These are phyloP conservation scores for Syngnathus scovelli DNA, from an alignment of 2,113 vertebrate genomes.

Conservation along the genomic window DNA sequence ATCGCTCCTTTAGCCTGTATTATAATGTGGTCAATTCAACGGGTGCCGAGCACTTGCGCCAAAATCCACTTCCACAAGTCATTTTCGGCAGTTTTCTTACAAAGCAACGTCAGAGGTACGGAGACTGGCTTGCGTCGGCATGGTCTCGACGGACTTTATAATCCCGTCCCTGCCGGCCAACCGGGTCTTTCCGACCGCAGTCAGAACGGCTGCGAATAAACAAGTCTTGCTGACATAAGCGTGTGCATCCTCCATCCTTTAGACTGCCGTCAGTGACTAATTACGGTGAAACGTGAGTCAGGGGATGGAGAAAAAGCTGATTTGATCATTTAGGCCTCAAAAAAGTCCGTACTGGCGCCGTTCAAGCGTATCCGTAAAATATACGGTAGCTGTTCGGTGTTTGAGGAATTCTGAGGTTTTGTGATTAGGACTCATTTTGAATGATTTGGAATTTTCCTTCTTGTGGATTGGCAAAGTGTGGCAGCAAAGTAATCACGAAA, in stretches of 20 bases:
- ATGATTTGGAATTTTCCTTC: background rate
- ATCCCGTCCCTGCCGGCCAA: slow-evolving; percentile 38
- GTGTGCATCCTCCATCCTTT: background rate
- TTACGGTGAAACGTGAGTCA: slow-evolving; percentile 7
- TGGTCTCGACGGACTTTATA: slow-evolving; percentile 25
- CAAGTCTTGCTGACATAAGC: slow-evolving; percentile 27
- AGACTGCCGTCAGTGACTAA: slow-evolving; percentile 3
- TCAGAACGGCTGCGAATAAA: slow-evolving; percentile 33
- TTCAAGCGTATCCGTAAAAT: too few relatives aligned
- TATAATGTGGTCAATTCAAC: background rate
- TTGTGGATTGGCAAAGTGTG: background rate
- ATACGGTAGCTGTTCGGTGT: too few relatives aligned
- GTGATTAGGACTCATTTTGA: background rate
- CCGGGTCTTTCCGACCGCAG: slow-evolving; percentile 38
- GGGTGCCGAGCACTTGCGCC: background rate
- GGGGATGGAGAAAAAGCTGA: background rate
- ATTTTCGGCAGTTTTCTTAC: slow-evolving; percentile 42
- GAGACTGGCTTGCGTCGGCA: slow-evolving; percentile 43
- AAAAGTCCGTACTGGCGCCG: too few relatives aligned
- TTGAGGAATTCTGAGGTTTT: too few relatives aligned
- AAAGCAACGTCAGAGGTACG: slow-evolving; percentile 38
- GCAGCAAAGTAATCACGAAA: background rate
- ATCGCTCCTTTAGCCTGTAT: too few relatives aligned
- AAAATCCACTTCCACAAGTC: background rate
- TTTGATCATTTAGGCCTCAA: background rate